Percentiles rank a stretch among this genome's conserved stretches.
phyloP scores from a whole-genome alignment of 2,797 vertebrate species.

The Chiroxiphia lanceolata region DNA sequence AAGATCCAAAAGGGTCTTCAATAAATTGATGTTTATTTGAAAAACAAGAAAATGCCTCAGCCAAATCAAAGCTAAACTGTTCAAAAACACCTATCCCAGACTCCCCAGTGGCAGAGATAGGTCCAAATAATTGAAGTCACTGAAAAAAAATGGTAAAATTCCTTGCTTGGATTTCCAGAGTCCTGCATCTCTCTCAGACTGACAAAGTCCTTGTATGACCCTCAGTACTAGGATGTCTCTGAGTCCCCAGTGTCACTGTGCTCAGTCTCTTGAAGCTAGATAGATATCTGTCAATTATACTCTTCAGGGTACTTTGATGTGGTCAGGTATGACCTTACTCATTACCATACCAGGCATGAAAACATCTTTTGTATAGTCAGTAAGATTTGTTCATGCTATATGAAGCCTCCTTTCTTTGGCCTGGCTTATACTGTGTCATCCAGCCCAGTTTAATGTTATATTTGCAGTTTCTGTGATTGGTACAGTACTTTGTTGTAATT shows the following conservation, averaged over 20 bases:
- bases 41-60: slow-evolving; percentile 46
- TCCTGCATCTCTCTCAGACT: slow-evolving; percentile 32
- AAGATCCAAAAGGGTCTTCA: slow-evolving; percentile 30
- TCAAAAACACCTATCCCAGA: slow-evolving; percentile 32
- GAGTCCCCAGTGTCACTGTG: slow-evolving; percentile 21
- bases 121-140: slow-evolving; percentile 40
- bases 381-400: slow-evolving; percentile 40
- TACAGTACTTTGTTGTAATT: slow-evolving; percentile 11
- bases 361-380: slow-evolving; percentile 49
- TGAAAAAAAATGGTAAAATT: slow-evolving; percentile 36
- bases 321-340: slow-evolving; percentile 63
- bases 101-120: slow-evolving; percentile 27
- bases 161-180: slow-evolving; percentile 13
- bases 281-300: slow-evolving; percentile 67
- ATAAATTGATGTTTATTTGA: slow-evolving; percentile 63
- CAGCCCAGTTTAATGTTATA: background rate
- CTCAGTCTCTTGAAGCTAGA: slow-evolving; percentile 33
- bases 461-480: slow-evolving; percentile 29
- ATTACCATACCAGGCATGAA: slow-evolving; percentile 64
- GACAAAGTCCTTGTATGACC: slow-evolving; percentile 57
- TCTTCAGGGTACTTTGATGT: slow-evolving; percentile 56
- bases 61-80: slow-evolving; percentile 60
- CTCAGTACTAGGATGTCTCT: slow-evolving; percentile 18
- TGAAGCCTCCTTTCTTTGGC: background rate
- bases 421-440: background rate